phyloP scores from a whole-genome alignment of 2,797 vertebrate species.

The Sebastes oblongus region DNA sequence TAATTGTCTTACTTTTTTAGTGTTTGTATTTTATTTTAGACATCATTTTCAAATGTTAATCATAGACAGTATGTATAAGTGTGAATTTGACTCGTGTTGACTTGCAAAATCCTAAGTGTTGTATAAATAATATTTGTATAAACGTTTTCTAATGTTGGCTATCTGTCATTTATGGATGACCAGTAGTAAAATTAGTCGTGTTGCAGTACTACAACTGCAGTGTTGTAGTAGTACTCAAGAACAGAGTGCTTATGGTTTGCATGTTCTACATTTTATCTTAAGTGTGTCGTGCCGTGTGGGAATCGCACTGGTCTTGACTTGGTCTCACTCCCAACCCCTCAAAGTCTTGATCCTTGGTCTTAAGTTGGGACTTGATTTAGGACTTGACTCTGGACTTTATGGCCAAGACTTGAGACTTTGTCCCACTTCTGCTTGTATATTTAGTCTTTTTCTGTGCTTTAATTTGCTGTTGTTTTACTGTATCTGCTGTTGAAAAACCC shows the following conservation, averaged over 20 bases:
- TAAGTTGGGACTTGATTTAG: background rate
- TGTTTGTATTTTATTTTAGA: background rate
- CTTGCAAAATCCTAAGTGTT: background rate
- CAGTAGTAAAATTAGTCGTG: background rate
- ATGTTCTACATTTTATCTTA: no score
- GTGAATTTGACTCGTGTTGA: background rate
- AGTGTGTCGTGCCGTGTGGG: fast-evolving
- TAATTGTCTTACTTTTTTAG: background rate
- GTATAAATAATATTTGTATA: background rate
- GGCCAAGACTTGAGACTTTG: no score
- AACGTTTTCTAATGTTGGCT: background rate
- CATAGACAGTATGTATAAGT: background rate
- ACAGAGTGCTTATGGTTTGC: no score
- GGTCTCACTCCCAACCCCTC: no score
- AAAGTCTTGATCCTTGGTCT: no score
- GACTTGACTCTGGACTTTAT: background rate
- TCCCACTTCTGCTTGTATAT: no score
- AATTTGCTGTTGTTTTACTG: no score
- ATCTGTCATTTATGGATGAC: background rate
- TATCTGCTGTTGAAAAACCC: no score
- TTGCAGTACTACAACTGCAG: no score
- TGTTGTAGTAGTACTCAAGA: no score
- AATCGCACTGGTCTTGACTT: no score
- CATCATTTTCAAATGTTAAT: background rate
- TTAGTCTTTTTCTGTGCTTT: no score